Evolutionary conservation across 2,113 vertebrate species (phyloP).

Genomic region (Alaudala cheleensis): DNA sequence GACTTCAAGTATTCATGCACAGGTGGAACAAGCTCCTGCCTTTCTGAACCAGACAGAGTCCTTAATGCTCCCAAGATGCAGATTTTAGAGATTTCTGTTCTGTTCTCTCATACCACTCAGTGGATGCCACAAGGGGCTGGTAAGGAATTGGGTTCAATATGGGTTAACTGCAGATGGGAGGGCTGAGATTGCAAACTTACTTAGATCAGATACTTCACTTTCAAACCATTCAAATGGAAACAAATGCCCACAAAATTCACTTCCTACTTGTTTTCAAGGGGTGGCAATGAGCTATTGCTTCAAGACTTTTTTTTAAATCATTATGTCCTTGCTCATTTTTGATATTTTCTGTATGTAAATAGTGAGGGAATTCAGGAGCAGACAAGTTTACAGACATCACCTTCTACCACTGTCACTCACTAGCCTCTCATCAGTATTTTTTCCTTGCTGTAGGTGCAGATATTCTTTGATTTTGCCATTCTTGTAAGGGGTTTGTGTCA

Average conservation of each 20-base stretch:
- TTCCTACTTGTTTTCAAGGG: neutral
- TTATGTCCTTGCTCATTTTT: neutral
- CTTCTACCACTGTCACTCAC: neutral
- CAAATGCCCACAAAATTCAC: neutral
- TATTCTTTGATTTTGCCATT: slow-evolving; percentile 61
- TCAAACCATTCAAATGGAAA: neutral
- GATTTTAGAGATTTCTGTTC: neutral
- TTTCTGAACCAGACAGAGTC: neutral
- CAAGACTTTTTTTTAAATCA: neutral
- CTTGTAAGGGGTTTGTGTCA: neutral
- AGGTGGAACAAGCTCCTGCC: neutral
- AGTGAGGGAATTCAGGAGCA: neutral
- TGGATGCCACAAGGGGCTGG: neutral
- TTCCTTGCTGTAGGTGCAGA: slow-evolving; percentile 18
- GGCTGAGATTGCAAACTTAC: neutral
- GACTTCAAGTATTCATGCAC: neutral
- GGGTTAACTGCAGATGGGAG: neutral
- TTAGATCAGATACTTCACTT: neutral
- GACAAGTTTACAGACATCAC: slow-evolving; percentile 4
- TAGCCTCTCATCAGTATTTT: neutral
- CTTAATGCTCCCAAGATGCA: neutral
- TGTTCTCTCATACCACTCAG: neutral
- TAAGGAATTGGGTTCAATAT: neutral
- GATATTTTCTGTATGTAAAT: neutral
- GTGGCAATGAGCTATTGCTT: slow-evolving; percentile 48